These are phyloP conservation scores for Cyprinodon brontotheroides DNA, from an alignment of 2,113 vertebrate genomes.

Conservation along the genomic window DNA sequence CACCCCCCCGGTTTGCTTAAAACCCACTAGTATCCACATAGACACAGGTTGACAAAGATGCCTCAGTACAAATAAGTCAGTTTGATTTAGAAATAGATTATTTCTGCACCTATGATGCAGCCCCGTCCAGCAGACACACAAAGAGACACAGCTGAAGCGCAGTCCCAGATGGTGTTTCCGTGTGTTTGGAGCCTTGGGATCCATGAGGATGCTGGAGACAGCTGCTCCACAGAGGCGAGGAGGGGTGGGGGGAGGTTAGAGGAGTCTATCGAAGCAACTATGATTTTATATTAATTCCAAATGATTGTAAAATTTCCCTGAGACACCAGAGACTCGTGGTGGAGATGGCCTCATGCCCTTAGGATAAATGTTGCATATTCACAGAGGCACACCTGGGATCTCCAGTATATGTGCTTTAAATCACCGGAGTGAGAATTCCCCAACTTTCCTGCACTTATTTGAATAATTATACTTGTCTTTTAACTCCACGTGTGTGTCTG, in stretches of 20 bases:
- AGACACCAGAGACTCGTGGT: slow-evolving; percentile 57
- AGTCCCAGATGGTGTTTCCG: slow-evolving; percentile 80
- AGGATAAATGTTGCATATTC: slow-evolving; percentile 51
- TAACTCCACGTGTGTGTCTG: slow-evolving; percentile 29
- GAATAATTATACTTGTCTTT: slow-evolving; percentile 55
- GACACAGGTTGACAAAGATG: slow-evolving; percentile 39
- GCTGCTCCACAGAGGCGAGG: slow-evolving; percentile 74
- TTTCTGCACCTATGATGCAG: slow-evolving; percentile 36
- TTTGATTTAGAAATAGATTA: slow-evolving; percentile 50
- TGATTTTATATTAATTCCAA: slow-evolving; percentile 75
- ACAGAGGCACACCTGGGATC: slow-evolving; percentile 36
- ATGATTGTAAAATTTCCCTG: slow-evolving; percentile 67
- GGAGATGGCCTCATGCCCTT: slow-evolving; percentile 36
- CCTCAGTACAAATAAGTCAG: slow-evolving; percentile 47
- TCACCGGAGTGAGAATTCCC: slow-evolving; percentile 51
- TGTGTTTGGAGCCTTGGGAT: slow-evolving; percentile 77
- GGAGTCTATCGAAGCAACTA: slow-evolving; percentile 63
- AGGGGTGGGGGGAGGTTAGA: slow-evolving; percentile 54
- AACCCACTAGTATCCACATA: slow-evolving; percentile 27
- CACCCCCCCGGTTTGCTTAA: slow-evolving; percentile 12
- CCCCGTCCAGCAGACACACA: slow-evolving; percentile 39
- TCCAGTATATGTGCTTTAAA: slow-evolving; percentile 51
- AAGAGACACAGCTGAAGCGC: slow-evolving; percentile 63
- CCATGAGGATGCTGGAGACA: slow-evolving; percentile 76
- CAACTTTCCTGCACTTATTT: slow-evolving; percentile 53